Percentiles rank a stretch among this genome's conserved stretches.
Conservation (phyloP, 1,140 invertebrate genomes). For the Chironomus striatipennis region DNA sequence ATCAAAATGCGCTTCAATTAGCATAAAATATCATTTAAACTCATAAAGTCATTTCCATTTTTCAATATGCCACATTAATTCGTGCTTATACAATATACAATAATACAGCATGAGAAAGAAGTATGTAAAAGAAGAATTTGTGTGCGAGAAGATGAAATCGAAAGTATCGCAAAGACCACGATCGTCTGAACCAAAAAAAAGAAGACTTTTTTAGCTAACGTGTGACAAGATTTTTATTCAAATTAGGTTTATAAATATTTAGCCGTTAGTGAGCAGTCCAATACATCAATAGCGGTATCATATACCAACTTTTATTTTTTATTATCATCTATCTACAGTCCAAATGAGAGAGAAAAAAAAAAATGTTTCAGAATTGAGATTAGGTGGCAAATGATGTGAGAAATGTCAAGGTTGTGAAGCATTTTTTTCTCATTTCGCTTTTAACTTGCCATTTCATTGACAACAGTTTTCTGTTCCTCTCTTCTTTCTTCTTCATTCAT, state of each 20-base stretch:
- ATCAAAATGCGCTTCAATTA: too few species aligned
- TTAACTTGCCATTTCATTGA: slow-evolving; percentile 13
- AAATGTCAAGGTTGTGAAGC: slow-evolving; percentile 12
- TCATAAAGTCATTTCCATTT: too few species aligned
- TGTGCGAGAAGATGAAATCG: not conserved
- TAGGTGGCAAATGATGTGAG: slow-evolving; percentile 9
- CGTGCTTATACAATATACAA: too few species aligned
- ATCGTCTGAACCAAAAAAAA: not conserved
- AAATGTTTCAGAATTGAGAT: slow-evolving; percentile 9
- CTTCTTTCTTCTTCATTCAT: not conserved
- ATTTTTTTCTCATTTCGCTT: not conserved
- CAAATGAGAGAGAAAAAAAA: not conserved
- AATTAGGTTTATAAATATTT: not conserved
- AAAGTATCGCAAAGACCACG: not conserved
- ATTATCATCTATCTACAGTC: not conserved
- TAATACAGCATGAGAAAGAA: too few species aligned
- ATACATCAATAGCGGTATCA: not conserved
- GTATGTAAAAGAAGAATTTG: too few species aligned
- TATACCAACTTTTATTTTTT: not conserved
- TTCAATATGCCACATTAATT: too few species aligned
- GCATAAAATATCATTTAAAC: too few species aligned
- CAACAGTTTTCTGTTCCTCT: not conserved
- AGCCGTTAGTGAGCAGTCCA: not conserved
- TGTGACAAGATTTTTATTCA: not conserved
- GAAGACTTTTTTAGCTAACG: not conserved